phyloP scores from a whole-genome alignment of 2,888 invertebrate genomes.

The Oxytorus armatus region DNA sequence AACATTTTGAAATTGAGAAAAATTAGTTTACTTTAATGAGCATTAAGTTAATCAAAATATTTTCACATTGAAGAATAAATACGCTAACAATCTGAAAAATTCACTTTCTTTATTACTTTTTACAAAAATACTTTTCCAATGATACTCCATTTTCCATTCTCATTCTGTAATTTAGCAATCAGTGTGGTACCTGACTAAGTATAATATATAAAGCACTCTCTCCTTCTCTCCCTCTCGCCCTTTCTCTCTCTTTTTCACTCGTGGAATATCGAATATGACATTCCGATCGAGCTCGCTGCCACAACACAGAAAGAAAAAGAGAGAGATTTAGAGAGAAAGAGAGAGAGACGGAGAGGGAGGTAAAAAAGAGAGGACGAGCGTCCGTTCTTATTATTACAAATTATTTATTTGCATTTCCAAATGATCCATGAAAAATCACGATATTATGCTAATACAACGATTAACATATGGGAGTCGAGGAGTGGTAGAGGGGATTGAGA shows the following conservation, averaged over 20 bases:
- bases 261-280: slow-evolving; percentile 68
- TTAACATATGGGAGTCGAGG: slow-evolving; percentile 81
- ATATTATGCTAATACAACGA: slow-evolving; percentile 84
- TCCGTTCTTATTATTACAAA: slow-evolving; percentile 83
- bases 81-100: no score
- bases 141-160: background rate
- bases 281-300: slow-evolving; percentile 68
- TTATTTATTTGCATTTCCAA: slow-evolving; percentile 85
- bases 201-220: slow-evolving; percentile 8
- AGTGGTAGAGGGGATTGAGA: slow-evolving; percentile 3
- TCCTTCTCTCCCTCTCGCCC: slow-evolving; percentile 14
- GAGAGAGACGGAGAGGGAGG: slow-evolving; percentile 53
- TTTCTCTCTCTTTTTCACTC: no score
- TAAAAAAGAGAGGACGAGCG: slow-evolving; percentile 62
- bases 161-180: background rate
- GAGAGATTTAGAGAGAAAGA: slow-evolving; percentile 47
- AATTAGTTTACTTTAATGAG: no score
- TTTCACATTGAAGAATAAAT: no score
- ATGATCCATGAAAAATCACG: slow-evolving; percentile 84
- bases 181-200: background rate
- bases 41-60: no score
- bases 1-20: no score
- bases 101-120: no score
- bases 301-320: slow-evolving; percentile 58
- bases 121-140: no score